phyloP scores from a whole-genome alignment of 1,140 invertebrate species.

The Dinothrombium tinctorium region DNA sequence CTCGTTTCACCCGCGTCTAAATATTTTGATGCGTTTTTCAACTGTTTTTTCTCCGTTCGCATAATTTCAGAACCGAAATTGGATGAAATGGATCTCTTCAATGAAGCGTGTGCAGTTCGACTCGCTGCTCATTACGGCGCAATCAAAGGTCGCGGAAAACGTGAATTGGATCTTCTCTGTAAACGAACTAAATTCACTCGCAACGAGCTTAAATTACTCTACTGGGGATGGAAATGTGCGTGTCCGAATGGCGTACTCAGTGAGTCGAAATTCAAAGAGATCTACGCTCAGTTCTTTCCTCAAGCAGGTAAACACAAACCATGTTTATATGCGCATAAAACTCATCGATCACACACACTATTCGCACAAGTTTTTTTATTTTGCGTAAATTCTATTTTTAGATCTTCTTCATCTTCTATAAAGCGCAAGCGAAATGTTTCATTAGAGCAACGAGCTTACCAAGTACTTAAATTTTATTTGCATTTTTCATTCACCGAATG shows the following conservation, averaged over 20 bases:
- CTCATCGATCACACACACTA: too few relatives aligned
- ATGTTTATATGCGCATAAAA: slow-evolving; percentile 27
- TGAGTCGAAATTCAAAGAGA: slow-evolving; percentile 71
- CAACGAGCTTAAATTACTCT: slow-evolving; percentile 30
- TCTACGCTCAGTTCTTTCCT: slow-evolving; percentile 78
- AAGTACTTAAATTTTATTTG: not conserved
- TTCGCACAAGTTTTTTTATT: not conserved
- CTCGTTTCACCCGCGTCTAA: too few relatives aligned
- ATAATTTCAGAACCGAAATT: slow-evolving; percentile 9
- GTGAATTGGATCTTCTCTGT: slow-evolving; percentile 25
- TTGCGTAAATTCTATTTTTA: not conserved
- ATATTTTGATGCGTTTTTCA: too few relatives aligned
- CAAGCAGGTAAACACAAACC: slow-evolving; percentile 46
- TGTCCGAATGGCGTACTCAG: slow-evolving; percentile 72
- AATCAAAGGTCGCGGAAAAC: not conserved
- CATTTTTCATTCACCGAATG: not conserved
- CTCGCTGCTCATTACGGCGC: slow-evolving; percentile 3
- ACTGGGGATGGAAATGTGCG: slow-evolving; percentile 33
- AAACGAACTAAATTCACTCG: slow-evolving; percentile 26
- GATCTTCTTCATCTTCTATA: slow-evolving; percentile 1
- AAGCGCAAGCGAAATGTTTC: not conserved
- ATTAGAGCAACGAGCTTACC: not conserved
- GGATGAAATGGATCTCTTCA: slow-evolving; percentile 9
- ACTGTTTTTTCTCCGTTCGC: too few relatives aligned
- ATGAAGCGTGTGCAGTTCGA: slow-evolving; percentile 8